Percentiles rank a stretch among this genome's conserved stretches.
Evolutionary conservation across 2,888 invertebrate genomes (phyloP).

Genomic region (Oxystoma pomonae): DNA sequence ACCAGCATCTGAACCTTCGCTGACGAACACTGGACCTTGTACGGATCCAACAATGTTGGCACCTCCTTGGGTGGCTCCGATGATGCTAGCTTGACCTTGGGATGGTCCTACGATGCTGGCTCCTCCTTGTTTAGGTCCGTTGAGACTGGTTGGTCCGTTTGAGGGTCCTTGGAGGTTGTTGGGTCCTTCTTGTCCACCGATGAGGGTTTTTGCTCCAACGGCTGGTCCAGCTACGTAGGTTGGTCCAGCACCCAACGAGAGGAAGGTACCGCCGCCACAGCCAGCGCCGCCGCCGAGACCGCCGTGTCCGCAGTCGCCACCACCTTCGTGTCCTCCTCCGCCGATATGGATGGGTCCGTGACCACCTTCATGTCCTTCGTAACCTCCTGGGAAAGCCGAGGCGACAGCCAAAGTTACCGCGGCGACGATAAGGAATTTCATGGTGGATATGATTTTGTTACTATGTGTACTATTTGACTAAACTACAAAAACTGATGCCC

Average conservation of each 20-base stretch:
- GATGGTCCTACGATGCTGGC: conserved; percentile 23
- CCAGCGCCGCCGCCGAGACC: conserved; percentile 20
- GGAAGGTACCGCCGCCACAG: conserved; percentile 14
- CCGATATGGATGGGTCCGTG: neutral
- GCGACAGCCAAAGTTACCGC: neutral
- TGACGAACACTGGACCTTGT: conserved; percentile 24
- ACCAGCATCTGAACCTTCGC: conserved; percentile 19
- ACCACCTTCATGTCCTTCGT: neutral
- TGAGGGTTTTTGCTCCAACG: conserved; percentile 1
- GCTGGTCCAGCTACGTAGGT: conserved; percentile 4
- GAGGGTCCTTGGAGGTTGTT: conserved; percentile 26
- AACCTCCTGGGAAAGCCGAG: conserved; percentile 1
- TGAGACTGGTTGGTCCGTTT: conserved; percentile 26
- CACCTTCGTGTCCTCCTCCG: neutral
- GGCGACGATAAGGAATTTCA: neutral
- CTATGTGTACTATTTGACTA: conserved; percentile 21
- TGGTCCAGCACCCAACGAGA: neutral
- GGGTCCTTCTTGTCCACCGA: conserved; percentile 24
- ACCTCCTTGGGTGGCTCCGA: conserved; percentile 26
- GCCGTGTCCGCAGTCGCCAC: conserved; percentile 19
- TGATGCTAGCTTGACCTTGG: conserved; percentile 24
- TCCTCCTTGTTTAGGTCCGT: conserved; percentile 26
- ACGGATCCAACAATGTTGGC: conserved; percentile 26
- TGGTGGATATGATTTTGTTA: neutral
- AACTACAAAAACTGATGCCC: conserved; percentile 27